Evolutionary conservation across 1,140 invertebrate genomes (phyloP), one percentile per base, ranked within the genome.

Genomic region (Aleiodes sp.): DNA sequence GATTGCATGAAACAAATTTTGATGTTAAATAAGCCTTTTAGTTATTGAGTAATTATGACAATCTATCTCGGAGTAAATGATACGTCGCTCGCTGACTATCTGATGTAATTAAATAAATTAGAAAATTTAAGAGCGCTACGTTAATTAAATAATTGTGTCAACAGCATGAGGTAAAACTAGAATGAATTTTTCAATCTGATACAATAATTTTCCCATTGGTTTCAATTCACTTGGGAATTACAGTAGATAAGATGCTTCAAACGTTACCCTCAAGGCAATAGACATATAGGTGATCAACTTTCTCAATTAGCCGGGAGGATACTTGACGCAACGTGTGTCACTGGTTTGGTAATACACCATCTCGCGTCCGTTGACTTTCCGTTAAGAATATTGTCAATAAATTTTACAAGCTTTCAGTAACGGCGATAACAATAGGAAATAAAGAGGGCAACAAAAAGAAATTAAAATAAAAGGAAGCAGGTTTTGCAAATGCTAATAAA

Each of bases 211-310:
- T 52, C 16, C 19, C 7, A 21, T 52, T 35, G 31, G 4, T 6
- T 35, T 35, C 10, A 24, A n/a, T n/a, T 21, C 46, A 24, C 19
- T 12, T 1, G 16, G 46, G 21, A 52, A 52, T 52, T 52, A 52
- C 46, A 24, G 21, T 63, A 41, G 41, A 35, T 41, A 28, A 60
- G 66, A 68, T 62, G 66, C 66, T 26, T 68, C 41, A 62, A 68
- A 62, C 46, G 3, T 16, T 64, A 28, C 39, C 65, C 31, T 14
- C 10, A 26, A 37, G 57, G 35, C 65, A 41, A 46, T 28, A 43
- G 59, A 67, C 52, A 67, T 67, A 67, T 67, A 67, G 65, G 65
- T 67, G 66, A 68, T 68, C 66, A 68, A 68, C 66, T 68, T 68
- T 68, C 66, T 62, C 66, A 62, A 62, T 62, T 68, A 61, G 66